Conservation (phyloP, 2,797 vertebrate species). For the Pseudocheirus occidentalis region DNA sequence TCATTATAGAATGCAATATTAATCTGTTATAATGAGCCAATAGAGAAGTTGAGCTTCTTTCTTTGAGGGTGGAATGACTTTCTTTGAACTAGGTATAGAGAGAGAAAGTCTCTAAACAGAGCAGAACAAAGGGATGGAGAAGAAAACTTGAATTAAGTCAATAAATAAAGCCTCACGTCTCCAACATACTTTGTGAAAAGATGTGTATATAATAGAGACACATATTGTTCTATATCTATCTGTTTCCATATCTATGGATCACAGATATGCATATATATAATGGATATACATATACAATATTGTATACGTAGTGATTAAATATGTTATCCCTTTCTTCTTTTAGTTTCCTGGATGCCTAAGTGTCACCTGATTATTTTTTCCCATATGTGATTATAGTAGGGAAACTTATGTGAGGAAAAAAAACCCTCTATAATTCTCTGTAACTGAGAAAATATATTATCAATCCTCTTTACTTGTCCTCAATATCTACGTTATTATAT, state of each 20-base stretch:
- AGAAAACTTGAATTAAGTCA: too few species aligned
- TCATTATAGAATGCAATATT: neutral
- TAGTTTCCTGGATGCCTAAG: neutral
- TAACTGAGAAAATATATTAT: neutral
- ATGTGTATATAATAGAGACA: rapidly evolving
- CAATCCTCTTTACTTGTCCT: neutral
- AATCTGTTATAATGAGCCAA: too few species aligned
- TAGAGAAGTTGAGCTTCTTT: too few species aligned
- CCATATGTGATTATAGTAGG: neutral
- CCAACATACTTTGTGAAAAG: too few species aligned
- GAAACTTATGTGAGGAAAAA: neutral
- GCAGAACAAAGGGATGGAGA: too few species aligned
- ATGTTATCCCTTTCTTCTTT: neutral
- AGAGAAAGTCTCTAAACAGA: too few species aligned
- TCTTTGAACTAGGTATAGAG: too few species aligned
- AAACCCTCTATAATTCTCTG: neutral
- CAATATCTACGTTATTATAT: neutral
- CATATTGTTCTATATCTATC: neutral
- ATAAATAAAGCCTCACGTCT: too few species aligned
- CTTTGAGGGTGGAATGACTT: too few species aligned
- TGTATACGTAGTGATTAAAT: neutral
- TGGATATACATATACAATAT: too few species aligned
- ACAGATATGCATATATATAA: too few species aligned
- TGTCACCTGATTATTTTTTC: neutral
- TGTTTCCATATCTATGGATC: too few species aligned